These are phyloP conservation scores for Holacanthella duospinosa DNA, from an alignment of 2,888 invertebrate species.

Conservation along the genomic window DNA sequence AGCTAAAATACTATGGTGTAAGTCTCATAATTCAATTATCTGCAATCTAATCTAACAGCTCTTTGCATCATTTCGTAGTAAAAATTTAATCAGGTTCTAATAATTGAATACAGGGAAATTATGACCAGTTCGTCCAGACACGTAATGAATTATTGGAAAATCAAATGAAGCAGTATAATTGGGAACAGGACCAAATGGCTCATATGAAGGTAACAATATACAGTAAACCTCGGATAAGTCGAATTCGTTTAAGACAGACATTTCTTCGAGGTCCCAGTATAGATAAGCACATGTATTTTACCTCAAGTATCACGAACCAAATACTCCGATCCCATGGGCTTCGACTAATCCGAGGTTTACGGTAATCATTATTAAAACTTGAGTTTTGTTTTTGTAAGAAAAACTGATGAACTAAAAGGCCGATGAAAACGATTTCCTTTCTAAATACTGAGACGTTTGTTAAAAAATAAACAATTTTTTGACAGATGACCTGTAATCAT, in stretches of 20 bases:
- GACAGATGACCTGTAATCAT: not conserved
- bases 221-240: not conserved
- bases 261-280: too few relatives aligned
- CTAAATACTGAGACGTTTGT: not conserved
- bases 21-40: slow-evolving; percentile 37
- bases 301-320: too few relatives aligned
- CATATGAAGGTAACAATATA: slow-evolving; percentile 99
- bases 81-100: not conserved
- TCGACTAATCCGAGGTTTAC: too few relatives aligned
- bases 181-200: slow-evolving; percentile 98
- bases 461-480: not conserved
- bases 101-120: slow-evolving; percentile 58
- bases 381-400: too few relatives aligned
- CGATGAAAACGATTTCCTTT: slow-evolving; percentile 14
- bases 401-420: slow-evolving; percentile 28
- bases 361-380: too few relatives aligned
- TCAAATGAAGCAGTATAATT: slow-evolving; percentile 97
- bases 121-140: slow-evolving; percentile 91
- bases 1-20: slow-evolving; percentile 86
- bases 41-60: too few relatives aligned
- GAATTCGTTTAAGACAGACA: too few relatives aligned
- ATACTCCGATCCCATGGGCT: too few relatives aligned
- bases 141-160: slow-evolving; percentile 90
- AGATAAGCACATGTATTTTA: too few relatives aligned
- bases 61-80: not conserved